Conservation (phyloP, 2,113 vertebrate genomes). For the Heterotilapia buettikoferi region DNA sequence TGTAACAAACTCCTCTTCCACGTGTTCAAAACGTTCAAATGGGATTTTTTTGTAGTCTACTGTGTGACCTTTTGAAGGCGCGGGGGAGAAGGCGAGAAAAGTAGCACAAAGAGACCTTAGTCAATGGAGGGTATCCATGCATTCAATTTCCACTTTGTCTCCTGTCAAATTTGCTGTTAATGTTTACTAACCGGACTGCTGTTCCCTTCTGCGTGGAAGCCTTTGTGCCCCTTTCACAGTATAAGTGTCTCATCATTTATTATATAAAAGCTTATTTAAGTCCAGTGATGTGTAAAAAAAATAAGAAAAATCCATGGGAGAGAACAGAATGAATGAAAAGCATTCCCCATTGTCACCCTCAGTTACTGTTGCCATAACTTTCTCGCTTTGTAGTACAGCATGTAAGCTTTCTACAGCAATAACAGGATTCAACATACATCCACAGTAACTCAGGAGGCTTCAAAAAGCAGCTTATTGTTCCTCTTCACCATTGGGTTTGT, state of each 20-base stretch:
- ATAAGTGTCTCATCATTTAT: background rate
- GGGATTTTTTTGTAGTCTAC: background rate
- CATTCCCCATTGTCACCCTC: background rate
- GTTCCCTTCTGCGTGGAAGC: background rate
- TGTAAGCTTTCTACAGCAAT: background rate
- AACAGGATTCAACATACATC: background rate
- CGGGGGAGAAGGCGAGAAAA: background rate
- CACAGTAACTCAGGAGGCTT: background rate
- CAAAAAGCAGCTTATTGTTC: background rate
- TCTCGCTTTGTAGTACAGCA: background rate
- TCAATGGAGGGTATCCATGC: background rate
- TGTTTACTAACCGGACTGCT: background rate
- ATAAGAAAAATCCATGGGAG: background rate
- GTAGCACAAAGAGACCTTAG: slow-evolving; percentile 1
- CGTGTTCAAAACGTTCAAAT: background rate
- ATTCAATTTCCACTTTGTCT: slow-evolving; percentile 1
- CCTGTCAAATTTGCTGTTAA: background rate
- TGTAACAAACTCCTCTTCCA: background rate
- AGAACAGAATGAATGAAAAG: background rate
- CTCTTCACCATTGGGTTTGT: background rate
- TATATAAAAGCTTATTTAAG: background rate
- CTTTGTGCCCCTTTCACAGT: background rate
- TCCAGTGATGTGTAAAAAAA: background rate
- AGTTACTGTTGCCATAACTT: background rate
- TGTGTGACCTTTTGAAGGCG: slow-evolving; percentile 20